Evolutionary conservation across 2,888 invertebrate genomes (phyloP).

Genomic region (Volucella bombylans): DNA sequence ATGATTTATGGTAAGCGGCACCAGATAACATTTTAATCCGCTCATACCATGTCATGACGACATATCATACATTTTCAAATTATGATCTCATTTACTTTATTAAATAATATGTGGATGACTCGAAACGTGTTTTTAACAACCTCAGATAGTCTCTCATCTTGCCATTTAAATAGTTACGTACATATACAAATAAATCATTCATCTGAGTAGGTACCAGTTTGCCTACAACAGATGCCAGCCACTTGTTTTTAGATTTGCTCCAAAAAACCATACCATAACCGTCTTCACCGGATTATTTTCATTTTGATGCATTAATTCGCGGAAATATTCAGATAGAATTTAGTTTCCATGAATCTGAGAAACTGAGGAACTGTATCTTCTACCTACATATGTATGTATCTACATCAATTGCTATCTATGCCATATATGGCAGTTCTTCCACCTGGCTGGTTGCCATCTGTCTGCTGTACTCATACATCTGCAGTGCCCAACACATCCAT

Average conservation of each 20-base stretch:
- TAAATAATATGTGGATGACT: background rate
- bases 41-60: background rate
- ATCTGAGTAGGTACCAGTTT: background rate
- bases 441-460: slow-evolving; percentile 47
- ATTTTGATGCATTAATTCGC: background rate
- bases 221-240: slow-evolving; percentile 10
- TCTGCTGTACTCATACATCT: slow-evolving; percentile 16
- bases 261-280: slow-evolving; percentile 22
- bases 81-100: slow-evolving; percentile 38
- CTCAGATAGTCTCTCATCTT: background rate
- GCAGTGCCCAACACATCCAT: background rate
- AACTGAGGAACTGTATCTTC: slow-evolving; percentile 25
- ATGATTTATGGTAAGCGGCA: no score
- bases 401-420: background rate
- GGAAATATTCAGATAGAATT: background rate
- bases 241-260: slow-evolving; percentile 31
- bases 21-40: no score
- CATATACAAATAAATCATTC: background rate
- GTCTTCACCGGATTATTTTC: background rate
- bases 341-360: background rate
- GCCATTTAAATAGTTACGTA: background rate
- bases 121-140: background rate
- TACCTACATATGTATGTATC: background rate
- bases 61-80: background rate
- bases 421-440: slow-evolving; percentile 25